Evolutionary conservation across 1,140 invertebrate genomes (phyloP).

Genomic region (Capitella teleta): DNA sequence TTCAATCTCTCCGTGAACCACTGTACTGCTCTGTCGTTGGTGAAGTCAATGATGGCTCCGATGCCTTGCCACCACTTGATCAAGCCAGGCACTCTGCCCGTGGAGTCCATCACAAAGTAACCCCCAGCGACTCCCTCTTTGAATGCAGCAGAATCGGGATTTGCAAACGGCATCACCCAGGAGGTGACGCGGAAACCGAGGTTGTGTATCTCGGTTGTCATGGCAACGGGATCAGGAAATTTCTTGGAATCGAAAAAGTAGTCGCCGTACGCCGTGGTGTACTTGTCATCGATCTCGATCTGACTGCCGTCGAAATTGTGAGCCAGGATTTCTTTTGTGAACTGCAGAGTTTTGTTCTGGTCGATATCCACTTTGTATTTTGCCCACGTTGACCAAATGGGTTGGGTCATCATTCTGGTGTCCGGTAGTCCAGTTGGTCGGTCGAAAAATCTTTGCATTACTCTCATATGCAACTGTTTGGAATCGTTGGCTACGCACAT

Average conservation of each 20-base stretch:
- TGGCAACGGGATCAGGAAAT: not conserved
- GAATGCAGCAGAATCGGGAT: slow-evolving; percentile 55
- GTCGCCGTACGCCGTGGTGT: slow-evolving; percentile 76
- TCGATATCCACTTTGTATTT: slow-evolving; percentile 55
- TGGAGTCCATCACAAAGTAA: slow-evolving; percentile 9
- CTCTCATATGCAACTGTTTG: too few relatives aligned
- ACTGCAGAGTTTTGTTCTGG: slow-evolving; percentile 45
- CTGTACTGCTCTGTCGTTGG: slow-evolving; percentile 57
- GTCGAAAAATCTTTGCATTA: too few relatives aligned
- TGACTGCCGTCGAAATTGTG: slow-evolving; percentile 60
- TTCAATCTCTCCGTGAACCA: slow-evolving; percentile 53
- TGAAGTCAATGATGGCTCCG: slow-evolving; percentile 48
- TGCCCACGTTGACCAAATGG: slow-evolving; percentile 82
- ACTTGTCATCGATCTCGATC: slow-evolving; percentile 77
- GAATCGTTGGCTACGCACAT: too few relatives aligned
- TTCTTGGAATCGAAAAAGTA: slow-evolving; percentile 11
- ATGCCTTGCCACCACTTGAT: not conserved
- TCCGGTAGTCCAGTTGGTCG: too few relatives aligned
- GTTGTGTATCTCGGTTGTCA: not conserved
- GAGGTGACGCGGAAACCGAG: slow-evolving; percentile 56
- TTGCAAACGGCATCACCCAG: slow-evolving; percentile 82
- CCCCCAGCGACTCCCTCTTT: slow-evolving; percentile 36
- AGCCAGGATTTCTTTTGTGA: slow-evolving; percentile 43
- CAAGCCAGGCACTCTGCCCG: slow-evolving; percentile 10
- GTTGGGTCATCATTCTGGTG: too few relatives aligned